A percentile compares a stretch with the other conserved stretches of the same genome.
These are phyloP conservation scores for Siniperca obscura DNA, from an alignment of 2,797 vertebrate species.

Conservation along the genomic window DNA sequence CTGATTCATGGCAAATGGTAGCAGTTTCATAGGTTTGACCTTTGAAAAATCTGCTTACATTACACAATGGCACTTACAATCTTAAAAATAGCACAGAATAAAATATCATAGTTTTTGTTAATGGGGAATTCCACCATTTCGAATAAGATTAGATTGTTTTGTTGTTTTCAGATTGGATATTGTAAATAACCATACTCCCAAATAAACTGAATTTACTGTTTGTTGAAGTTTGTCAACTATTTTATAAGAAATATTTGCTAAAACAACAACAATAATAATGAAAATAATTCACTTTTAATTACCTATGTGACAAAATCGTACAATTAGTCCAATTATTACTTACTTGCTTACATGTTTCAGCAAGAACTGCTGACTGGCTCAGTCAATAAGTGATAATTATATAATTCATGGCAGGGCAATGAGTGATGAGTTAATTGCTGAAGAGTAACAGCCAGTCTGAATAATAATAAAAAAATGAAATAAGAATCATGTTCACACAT, in stretches of 20 bases:
- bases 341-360: neutral
- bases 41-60: neutral
- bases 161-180: neutral
- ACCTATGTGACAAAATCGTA: neutral
- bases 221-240: neutral
- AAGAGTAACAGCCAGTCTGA: neutral
- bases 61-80: neutral
- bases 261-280: neutral
- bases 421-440: neutral
- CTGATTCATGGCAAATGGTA: neutral
- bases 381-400: neutral
- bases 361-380: conserved; percentile 3
- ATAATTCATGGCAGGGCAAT: neutral
- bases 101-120: neutral
- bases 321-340: neutral
- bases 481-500: neutral
- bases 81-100: neutral
- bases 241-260: neutral
- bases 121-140: neutral
- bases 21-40: neutral
- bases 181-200: neutral
- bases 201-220: neutral
- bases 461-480: neutral
- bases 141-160: neutral
- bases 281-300: neutral